Evolutionary conservation across 2,888 invertebrate species (phyloP), one percentile per base, ranked within the genome.

Genomic region (Lacanobia oleracea): DNA sequence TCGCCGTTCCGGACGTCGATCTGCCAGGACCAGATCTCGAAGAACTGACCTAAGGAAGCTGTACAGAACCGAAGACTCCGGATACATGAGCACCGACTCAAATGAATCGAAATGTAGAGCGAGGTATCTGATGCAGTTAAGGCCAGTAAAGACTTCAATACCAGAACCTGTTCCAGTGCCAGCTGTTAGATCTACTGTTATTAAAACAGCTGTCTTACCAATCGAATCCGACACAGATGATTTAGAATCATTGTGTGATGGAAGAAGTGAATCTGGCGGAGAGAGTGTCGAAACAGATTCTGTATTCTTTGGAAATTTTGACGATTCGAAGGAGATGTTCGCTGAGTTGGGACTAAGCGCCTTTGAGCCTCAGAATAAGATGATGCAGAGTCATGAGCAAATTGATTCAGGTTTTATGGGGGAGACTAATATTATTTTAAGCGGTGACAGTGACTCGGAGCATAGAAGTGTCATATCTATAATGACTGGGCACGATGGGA

Each of bases 231-330:
- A 97, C 83, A 97, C 98, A 79, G 98, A 97, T 86, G 98, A 98
- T 27, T 97, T 98, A 72, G 98, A 98, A 88, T 98, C 97, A 40
- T 94, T 97, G 67, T 97, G 97, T 60, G 98, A 98, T 84, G 98
- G 97, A 14, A 97, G 97, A 80, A 98, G 98, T 89, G 98, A 98
- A 91, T 98, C 98, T 37, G 98, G 98, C 0, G 98, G 98, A 2
- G 98, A 98, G 90, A 98, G 98, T 92, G 97, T 98, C 4, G 98
- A 98, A 88, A 98, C 98, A 0, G 98, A 98, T 92, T 98, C 98
- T 16, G 98, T 98, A 16, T 98, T 98, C 89, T 98, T 98, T 88
- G 98, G 98, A 9, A 97, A 97, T 90, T 97, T 97, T 84, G 94
- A 95, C 59, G 95, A 96, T 73, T 92, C 95, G 0, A 95, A 94